These are phyloP conservation scores for Petrocephalus sullivani DNA, from an alignment of 2,797 vertebrate genomes.

Conservation along the genomic window DNA sequence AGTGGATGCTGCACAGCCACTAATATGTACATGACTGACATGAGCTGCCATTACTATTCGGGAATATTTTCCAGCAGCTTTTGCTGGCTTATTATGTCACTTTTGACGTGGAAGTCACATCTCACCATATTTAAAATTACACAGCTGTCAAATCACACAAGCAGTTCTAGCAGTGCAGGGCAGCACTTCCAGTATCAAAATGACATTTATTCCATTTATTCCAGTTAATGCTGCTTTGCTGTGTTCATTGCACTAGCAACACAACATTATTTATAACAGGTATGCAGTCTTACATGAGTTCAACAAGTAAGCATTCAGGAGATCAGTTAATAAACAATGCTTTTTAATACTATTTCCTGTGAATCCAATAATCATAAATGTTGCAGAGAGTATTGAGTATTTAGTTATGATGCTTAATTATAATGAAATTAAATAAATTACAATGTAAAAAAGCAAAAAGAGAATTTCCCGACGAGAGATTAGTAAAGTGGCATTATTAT, in stretches of 20 bases:
- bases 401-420: not conserved
- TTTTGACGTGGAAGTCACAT: conserved; percentile 1
- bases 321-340: not conserved
- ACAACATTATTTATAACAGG: not conserved
- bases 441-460: not conserved
- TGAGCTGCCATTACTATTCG: not conserved
- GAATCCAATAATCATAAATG: not conserved
- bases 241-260: not conserved
- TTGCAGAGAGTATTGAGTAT: not conserved
- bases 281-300: not conserved
- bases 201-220: not conserved
- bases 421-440: not conserved
- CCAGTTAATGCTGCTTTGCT: not conserved
- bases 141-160: conserved; percentile 1
- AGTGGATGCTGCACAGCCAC: not conserved
- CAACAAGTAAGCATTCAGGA: not conserved
- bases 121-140: conserved; percentile 1
- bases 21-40: not conserved
- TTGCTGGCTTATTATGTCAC: not conserved
- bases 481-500: not conserved
- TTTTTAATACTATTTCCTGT: not conserved
- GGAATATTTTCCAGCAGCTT: not conserved
- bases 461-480: not conserved
- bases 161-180: not conserved
- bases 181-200: not conserved